Conservation (phyloP, 1,140 invertebrate species). For the Ladona fulva region DNA sequence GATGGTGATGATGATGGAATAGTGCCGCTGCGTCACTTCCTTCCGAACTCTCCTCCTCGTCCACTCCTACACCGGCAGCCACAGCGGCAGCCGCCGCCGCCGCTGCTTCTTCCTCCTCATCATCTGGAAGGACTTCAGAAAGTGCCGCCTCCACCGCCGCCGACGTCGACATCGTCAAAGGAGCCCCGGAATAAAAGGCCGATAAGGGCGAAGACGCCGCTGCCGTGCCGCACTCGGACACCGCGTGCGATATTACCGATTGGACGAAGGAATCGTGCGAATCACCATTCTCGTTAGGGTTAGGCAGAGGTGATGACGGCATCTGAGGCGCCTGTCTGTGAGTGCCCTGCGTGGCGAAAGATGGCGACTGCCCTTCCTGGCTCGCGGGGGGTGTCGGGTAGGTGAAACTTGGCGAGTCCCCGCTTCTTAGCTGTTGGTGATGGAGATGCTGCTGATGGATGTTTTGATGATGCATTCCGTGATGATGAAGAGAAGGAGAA, state of each 20-base stretch:
- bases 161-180: constrained; percentile 68
- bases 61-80: not conserved
- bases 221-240: constrained; percentile 44
- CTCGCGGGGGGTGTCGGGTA: constrained; percentile 77
- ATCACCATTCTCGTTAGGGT: constrained; percentile 22
- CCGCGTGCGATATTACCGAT: constrained; percentile 30
- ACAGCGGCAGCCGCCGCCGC: constrained; percentile 11
- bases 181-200: constrained; percentile 57
- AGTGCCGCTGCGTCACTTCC: not conserved
- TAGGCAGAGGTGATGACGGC: constrained; percentile 33
- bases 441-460: constrained; percentile 55
- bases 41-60: not conserved
- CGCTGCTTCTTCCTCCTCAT: constrained; percentile 28
- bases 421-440: constrained; percentile 45
- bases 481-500: constrained; percentile 49
- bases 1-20: not conserved
- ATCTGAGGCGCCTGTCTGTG: constrained; percentile 31
- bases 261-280: constrained; percentile 30
- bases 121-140: constrained; percentile 67
- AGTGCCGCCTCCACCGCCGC: constrained; percentile 74
- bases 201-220: constrained; percentile 59
- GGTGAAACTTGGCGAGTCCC: constrained; percentile 41
- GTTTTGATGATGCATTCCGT: constrained; percentile 47
- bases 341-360: constrained; percentile 34
- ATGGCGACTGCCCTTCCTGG: constrained; percentile 63